Evolutionary conservation across 2,888 invertebrate species (phyloP), one percentile per base, ranked within the genome.

Genomic region (Eilema griseolum): DNA sequence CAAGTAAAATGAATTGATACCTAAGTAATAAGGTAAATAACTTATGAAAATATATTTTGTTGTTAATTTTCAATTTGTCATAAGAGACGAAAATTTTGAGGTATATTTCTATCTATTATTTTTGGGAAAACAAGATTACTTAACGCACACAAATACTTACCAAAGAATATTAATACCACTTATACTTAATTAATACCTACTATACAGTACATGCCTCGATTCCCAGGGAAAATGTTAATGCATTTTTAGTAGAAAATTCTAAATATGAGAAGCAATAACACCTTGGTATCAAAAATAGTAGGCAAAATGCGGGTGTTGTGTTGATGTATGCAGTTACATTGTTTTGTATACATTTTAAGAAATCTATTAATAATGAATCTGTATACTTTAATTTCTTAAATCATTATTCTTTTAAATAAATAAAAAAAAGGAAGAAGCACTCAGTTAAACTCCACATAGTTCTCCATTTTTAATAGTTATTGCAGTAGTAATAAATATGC

Each of bases 401-500:
- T 41, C 16, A 16, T 41, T 41, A 16, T 41, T 41, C n/a, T 41
- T 16, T 14, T 14, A 14, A 41, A 0, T 1, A 20, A 20, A 7
- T 20, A 46, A 46, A 46, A 20, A 7, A n/a, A 20, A 3, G 2
- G 8, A 52, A 52, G 10, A n/a, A 2, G 0, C 20, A 37, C n/a
- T n/a, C 10, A 52, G 8, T 52, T 10, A 52, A 52, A 52, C 7
- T 10, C 8, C 2, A 46, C n/a, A 5, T 31, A 61, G n/a, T 61
- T 31, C 23, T 65, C 37, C 28, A 37, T 62, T 66, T 80, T 76
- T 73, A 77, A 81, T 83, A 78, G 80, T 76, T 88, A 89, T 87
- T 85, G 84, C 81, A 83, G 83, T 82, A 84, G 87, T 89, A 83
- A 88, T 89, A 89, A 87, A 84, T 84, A 83, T 85, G 84, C 67